Conservation (phyloP, 2,888 invertebrate genomes). For the Amitus sp. region DNA sequence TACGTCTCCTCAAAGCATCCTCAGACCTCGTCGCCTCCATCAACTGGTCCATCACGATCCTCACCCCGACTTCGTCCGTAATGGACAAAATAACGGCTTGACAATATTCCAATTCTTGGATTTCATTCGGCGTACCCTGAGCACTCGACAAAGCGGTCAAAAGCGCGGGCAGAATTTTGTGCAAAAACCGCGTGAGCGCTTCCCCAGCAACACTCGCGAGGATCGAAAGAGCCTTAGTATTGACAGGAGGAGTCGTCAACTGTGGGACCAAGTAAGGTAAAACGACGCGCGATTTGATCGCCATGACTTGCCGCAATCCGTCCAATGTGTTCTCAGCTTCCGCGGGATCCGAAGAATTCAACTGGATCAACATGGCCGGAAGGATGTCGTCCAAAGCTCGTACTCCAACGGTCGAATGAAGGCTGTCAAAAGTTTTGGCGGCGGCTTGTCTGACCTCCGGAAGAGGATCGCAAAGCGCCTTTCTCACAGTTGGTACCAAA, state of each 20-base stretch:
- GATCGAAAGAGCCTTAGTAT: conserved; percentile 93
- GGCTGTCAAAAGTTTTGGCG: conserved; percentile 95
- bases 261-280: conserved; percentile 96
- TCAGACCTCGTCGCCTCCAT: conserved; percentile 79
- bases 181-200: conserved; percentile 88
- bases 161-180: conserved; percentile 92
- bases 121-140: conserved; percentile 73
- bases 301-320: conserved; percentile 96
- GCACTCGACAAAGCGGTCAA: conserved; percentile 79
- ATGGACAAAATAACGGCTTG: conserved; percentile 93
- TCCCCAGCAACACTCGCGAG: conserved; percentile 95
- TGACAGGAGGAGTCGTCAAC: conserved; percentile 87
- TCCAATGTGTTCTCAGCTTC: conserved; percentile 92
- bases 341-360: conserved; percentile 81
- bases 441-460: conserved; percentile 94
- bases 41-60: conserved; percentile 87
- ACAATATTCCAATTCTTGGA: conserved; percentile 88
- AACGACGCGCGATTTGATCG: conserved; percentile 94
- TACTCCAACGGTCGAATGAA: conserved; percentile 93
- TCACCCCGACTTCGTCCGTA: conserved; percentile 85
- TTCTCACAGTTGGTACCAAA: conserved; percentile 91
- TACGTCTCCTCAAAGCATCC: conserved; percentile 74
- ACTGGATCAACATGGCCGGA: conserved; percentile 85
- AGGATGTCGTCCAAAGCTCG: conserved; percentile 97
- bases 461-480: conserved; percentile 92